phyloP scores from a whole-genome alignment of 1,140 invertebrate genomes.

The Calephelis nemesis region DNA sequence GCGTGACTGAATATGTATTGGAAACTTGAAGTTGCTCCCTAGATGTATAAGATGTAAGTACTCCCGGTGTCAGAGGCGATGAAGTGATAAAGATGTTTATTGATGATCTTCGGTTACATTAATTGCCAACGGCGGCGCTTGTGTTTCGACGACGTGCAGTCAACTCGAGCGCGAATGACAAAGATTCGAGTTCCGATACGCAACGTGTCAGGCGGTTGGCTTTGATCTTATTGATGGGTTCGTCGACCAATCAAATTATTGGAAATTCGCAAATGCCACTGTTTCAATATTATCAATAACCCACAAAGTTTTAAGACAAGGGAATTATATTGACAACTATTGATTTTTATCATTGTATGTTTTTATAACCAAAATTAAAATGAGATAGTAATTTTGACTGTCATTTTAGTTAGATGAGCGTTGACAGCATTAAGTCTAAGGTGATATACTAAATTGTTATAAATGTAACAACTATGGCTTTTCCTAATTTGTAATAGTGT shows the following conservation, averaged over 20 bases:
- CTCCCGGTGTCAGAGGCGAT: slow-evolving; percentile 63
- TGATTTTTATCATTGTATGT: too few relatives aligned
- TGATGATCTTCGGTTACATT: slow-evolving; percentile 75
- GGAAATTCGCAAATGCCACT: slow-evolving; percentile 29
- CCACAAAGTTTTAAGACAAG: too few relatives aligned
- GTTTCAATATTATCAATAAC: too few relatives aligned
- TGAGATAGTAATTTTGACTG: too few relatives aligned
- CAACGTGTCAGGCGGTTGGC: slow-evolving; percentile 45
- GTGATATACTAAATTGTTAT: too few relatives aligned
- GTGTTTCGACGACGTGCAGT: slow-evolving; percentile 55
- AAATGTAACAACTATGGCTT: too few relatives aligned
- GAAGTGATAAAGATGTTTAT: slow-evolving; percentile 77
- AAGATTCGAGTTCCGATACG: slow-evolving; percentile 65
- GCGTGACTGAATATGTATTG: slow-evolving; percentile 64
- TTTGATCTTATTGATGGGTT: slow-evolving; percentile 66
- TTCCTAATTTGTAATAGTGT: too few relatives aligned
- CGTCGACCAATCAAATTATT: slow-evolving; percentile 68
- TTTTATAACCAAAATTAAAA: too few relatives aligned
- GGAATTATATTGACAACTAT: too few relatives aligned
- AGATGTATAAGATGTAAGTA: slow-evolving; percentile 61
- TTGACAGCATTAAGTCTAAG: too few relatives aligned
- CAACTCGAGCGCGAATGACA: slow-evolving; percentile 67
- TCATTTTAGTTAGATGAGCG: too few relatives aligned
- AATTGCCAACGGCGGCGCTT: slow-evolving; percentile 74
- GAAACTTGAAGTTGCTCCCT: slow-evolving; percentile 60